phyloP scores from a whole-genome alignment of 2,797 vertebrate species.

The Fundulus diaphanus region DNA sequence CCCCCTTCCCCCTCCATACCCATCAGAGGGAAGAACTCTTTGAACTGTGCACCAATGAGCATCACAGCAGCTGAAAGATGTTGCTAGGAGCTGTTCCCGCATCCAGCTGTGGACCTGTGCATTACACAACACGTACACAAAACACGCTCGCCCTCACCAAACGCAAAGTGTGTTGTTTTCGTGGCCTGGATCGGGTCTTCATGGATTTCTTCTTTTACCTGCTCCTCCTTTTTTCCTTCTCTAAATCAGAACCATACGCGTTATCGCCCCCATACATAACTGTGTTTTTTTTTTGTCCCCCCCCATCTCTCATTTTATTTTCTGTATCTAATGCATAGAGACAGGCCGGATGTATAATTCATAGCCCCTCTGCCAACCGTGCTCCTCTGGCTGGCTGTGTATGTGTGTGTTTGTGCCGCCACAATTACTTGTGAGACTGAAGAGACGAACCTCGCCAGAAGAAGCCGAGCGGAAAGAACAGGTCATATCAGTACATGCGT shows the following conservation, averaged over 20 bases:
- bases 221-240: conserved; percentile 3
- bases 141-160: conserved; percentile 40
- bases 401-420: conserved; percentile 33
- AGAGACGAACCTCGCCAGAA: conserved; percentile 49
- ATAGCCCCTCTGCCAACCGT: conserved; percentile 82
- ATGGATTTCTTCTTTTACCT: neutral
- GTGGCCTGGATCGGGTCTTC: conserved; percentile 26
- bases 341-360: conserved; percentile 90
- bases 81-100: conserved; percentile 65
- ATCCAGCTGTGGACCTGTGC: conserved; percentile 69
- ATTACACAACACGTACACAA: conserved; percentile 28
- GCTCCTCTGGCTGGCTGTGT: conserved; percentile 72
- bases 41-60: conserved; percentile 77
- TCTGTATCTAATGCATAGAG: conserved; percentile 85
- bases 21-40: conserved; percentile 62
- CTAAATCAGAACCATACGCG: conserved; percentile 32
- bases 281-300: conserved; percentile 38
- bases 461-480: conserved; percentile 56
- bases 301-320: conserved; percentile 35
- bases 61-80: conserved; percentile 63
- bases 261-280: conserved; percentile 48
- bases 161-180: conserved; percentile 25
- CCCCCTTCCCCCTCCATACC: conserved; percentile 43
- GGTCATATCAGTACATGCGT: conserved; percentile 58
- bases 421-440: conserved; percentile 49